Base-by-base conservation (phyloP, 23 tunicate genomes). In the Clavelina lepadiformis region DNA sequence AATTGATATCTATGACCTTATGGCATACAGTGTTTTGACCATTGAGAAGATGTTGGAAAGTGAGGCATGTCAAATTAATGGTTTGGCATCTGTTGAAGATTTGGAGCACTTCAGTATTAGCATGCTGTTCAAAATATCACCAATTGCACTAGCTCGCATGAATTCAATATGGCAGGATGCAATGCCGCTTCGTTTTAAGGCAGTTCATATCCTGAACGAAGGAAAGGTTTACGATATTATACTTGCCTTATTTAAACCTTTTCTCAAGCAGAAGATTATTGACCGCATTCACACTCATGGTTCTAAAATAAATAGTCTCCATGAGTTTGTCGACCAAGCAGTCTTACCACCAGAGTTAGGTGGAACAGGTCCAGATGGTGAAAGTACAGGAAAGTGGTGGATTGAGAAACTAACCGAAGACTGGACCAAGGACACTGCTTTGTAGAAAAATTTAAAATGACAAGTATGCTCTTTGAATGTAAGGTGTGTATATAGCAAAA, bases 351-450 rank as follows among this genome's bases (percentile, higher is more conserved):
- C 23, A 5, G 50, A 49, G 1, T 38, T 75, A 22, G 73, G 72
- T 51, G 81, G 81, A 15, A 75, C 72, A 0, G 81, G 72, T 0
- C 67, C 30, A 1, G 49, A 15, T 11, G 49, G 60, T 25, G 65
- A 67, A 3, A 47, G 44, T 35, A 47, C 71, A 3, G 76, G 44
- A 8, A 59, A 71, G 27, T 30, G 13, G 5, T 73, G 72, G 74
- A 67, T 54, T 22, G 80, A 73, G 20, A 37, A 38, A 23, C 20
- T 81, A 25, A 46, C 57, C 5, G 72, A 66, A 46, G 82, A 55
- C 3, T 76, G 73, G 73, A 61, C 73, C 28, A 63, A 76, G 31
- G 82, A 76, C 38, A 76, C 82, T 21, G 64, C 50, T 28, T 46
- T 72, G 41, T 72, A n/a, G n/a, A n/a, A n/a, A n/a, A n/a, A n/a